phyloP scores from a whole-genome alignment of 37 sponge, comb jelly and placozoan species.

The Axinella damicornis region DNA sequence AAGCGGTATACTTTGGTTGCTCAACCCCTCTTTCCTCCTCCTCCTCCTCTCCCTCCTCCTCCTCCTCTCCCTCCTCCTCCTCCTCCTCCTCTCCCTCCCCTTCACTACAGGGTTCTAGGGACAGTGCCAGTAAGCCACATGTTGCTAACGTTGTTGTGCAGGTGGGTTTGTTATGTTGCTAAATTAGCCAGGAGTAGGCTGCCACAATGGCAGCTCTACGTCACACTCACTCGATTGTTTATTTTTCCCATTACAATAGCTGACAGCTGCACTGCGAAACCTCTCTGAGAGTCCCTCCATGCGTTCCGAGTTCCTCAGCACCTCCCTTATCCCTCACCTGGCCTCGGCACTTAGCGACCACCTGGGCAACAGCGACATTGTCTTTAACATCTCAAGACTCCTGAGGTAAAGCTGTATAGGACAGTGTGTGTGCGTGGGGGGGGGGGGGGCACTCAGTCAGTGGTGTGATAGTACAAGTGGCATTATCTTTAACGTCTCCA shows the following conservation, averaged over 20 bases:
- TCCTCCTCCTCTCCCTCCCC: not conserved
- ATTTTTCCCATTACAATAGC: constrained; percentile 20
- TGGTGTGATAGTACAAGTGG: too few species aligned
- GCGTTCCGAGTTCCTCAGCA: constrained; percentile 26
- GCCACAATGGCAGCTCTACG: too few species aligned
- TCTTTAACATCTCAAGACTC: constrained; percentile 76
- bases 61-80: too few species aligned
- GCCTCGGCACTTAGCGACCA: constrained; percentile 31
- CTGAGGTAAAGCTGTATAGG: too few species aligned
- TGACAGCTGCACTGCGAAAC: constrained; percentile 58
- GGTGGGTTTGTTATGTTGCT: too few species aligned
- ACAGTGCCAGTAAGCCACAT: constrained; percentile 31
- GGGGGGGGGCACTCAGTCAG: too few species aligned
- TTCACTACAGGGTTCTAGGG: constrained; percentile 9
- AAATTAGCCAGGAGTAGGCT: too few species aligned
- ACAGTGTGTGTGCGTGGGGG: too few species aligned
- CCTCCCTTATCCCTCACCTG: constrained; percentile 38
- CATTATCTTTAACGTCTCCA: not conserved
- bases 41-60: too few species aligned
- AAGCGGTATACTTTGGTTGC: too few species aligned
- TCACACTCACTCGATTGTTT: too few species aligned
- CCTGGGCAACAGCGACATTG: constrained; percentile 39
- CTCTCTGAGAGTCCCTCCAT: constrained; percentile 50
- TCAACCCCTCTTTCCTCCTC: too few species aligned
- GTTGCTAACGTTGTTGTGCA: constrained; percentile 8